phyloP scores from a whole-genome alignment of 2,888 invertebrate species.

The Frankliniella fusca region DNA sequence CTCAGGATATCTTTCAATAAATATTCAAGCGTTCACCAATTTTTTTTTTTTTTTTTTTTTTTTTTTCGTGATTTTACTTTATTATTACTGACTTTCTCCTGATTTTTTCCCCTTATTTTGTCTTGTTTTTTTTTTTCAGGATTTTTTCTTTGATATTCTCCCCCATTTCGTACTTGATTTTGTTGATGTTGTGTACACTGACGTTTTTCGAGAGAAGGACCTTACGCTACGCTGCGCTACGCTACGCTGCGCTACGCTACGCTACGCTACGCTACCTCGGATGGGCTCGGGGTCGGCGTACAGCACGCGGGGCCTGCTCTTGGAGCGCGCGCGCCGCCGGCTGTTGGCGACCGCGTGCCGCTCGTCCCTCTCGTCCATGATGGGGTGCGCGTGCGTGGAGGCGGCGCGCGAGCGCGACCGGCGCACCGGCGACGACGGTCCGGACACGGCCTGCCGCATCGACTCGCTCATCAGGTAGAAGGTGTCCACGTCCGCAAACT shows the following conservation, averaged over 20 bases:
- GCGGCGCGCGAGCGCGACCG: conserved; percentile 62
- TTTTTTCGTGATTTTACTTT: too few species aligned
- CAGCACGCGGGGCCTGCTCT: conserved; percentile 77
- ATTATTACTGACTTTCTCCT: too few species aligned
- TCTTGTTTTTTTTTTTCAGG: too few species aligned
- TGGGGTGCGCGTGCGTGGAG: conserved; percentile 33
- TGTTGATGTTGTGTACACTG: too few species aligned
- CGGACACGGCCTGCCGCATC: conserved; percentile 45
- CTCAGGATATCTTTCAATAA: too few species aligned
- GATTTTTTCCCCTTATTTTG: too few species aligned
- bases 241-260: neutral
- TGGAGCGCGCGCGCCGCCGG: conserved; percentile 69
- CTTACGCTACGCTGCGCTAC: too few species aligned
- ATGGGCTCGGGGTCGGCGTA: conserved; percentile 70
- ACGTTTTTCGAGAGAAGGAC: too few species aligned
- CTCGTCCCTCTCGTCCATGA: conserved; percentile 25
- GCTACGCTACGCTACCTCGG: conserved; percentile 52
- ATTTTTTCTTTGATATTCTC: too few species aligned
- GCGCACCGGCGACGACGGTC: conserved; percentile 58
- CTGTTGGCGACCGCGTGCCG: conserved; percentile 43
- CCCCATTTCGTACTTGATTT: too few species aligned
- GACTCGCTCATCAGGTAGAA: conserved; percentile 66
- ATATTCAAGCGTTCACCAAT: too few species aligned
- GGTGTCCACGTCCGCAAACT: conserved; percentile 86
- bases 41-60: too few species aligned